phyloP scores from a whole-genome alignment of 2,797 vertebrate genomes.

The Dendrocincla fuliginosa region DNA sequence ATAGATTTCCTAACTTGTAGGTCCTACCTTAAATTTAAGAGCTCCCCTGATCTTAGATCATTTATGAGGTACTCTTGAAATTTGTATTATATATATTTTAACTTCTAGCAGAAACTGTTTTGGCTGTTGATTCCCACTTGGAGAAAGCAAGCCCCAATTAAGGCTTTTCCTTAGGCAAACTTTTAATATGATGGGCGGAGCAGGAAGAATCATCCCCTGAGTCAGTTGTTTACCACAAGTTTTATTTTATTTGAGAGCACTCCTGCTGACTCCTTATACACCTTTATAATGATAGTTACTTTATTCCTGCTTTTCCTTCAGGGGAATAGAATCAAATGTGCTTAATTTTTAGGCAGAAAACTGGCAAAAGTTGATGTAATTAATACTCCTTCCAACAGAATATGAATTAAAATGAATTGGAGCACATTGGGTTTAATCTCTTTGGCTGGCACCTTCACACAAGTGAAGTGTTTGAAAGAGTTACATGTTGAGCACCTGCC shows the following conservation, averaged over 20 bases:
- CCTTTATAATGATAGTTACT: neutral
- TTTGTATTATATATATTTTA: no score
- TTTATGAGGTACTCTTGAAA: neutral
- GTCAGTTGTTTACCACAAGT: conserved; percentile 25
- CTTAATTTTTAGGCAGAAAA: conserved; percentile 14
- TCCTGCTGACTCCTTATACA: neutral
- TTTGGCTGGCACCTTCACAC: conserved; percentile 33
- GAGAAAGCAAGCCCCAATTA: neutral
- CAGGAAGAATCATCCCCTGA: conserved; percentile 29
- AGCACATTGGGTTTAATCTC: neutral
- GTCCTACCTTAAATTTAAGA: neutral
- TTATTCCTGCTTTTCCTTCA: conserved; percentile 5
- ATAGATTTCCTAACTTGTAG: neutral
- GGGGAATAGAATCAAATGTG: neutral
- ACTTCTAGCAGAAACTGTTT: neutral
- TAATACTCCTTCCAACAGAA: conserved; percentile 2
- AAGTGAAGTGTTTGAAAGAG: neutral
- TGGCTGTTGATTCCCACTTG: neutral
- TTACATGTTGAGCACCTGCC: neutral
- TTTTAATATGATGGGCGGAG: neutral
- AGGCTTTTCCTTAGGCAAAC: conserved; percentile 41
- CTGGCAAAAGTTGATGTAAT: conserved; percentile 6
- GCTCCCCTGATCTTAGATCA: neutral
- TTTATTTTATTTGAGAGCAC: neutral
- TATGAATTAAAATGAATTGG: conserved; percentile 26